Evolutionary conservation across 2,888 invertebrate species (phyloP), one percentile per base, ranked within the genome.

Genomic region (Drosophila tanythrix): DNA sequence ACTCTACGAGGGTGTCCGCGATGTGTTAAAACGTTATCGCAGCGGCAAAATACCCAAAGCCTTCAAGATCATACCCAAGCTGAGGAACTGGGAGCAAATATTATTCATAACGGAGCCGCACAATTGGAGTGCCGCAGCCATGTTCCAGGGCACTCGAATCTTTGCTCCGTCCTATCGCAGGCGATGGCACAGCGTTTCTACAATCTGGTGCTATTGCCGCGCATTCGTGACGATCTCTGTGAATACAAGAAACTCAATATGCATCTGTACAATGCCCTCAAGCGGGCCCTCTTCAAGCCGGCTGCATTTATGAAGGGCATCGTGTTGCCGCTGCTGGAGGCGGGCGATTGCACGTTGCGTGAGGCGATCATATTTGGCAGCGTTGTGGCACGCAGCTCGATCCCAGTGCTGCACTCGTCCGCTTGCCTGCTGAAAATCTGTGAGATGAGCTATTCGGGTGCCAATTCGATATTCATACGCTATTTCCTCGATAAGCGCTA

Each of bases 41-140:
- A 98, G 97, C 92, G 99, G 99, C 31, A 99, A 98, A 94, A 94
- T 99, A 40, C 99, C 99, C 0, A 99, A 99, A 93, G 98, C 99
- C 2, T 99, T 99, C 92, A 99, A 99, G 94, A 96, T 99, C 90
- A 95, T 99, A 74, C 99, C 99, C 4, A 96, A 96, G 91, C 94
- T 99, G 66, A 95, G 95, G 68, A 98, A 99, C 93, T 99, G 99
- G 99, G 99, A 99, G 92, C 98, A 98, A 93, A 95, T 98, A 83
- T 93, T 98, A 29, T 96, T 96, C 82, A 94, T 97, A 33, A 97
- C 97, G 31, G 97, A 98, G 93, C 99, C 99, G 11, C 96, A 97
- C n/a, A 95, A 95, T 50, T 99, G 99, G 99, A 97, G 98, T 63
- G 99, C 99, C 4, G 99, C 99, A 51, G 97, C 99, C 0, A 97